Base-by-base conservation (phyloP, 1,140 invertebrate species). In the Drosophila novamexicana region DNA sequence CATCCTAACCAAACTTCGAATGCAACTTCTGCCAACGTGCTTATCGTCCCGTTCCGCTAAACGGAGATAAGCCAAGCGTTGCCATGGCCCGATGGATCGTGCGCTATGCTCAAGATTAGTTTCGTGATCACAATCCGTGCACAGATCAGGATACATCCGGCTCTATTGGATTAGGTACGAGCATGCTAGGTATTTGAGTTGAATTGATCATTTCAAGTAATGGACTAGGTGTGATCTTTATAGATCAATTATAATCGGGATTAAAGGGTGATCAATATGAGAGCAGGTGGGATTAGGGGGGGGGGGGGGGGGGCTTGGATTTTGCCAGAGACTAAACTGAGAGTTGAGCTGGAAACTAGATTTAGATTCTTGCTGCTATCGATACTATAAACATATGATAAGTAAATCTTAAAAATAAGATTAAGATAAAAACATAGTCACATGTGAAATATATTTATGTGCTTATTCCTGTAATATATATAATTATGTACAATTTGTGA, bases 1-100 rank as follows among this genome's bases (percentile, higher is more conserved):
- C 52, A 66, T 78, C 79, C 79, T 79, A 79, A 79, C 83, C 79
- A 81, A 78, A 85, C 78, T 77, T 4, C 6, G 36, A 50, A 42
- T 29, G 50, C 36, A 69, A 49, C 56, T 56, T 45, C 53, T 37
- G 22, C 52, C 12, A 49, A 56, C 47, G 34, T 78, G 44, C 72
- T 73, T 77, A 53, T 82, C 79, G 61, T 49, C 10, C 47, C 75
- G 42, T 49, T 10, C 56, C 44, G 52, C 53, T 36, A 52, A 50
- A n/a, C 22, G 34, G 12, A 73, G 69, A 84, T 80, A 84, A 84
- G 62, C 65, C 65, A 36, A 40, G 50, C 53, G 39, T 29, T 34
- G 40, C 40, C 56, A 44, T 68, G 32, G 22, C 52, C 9, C 9
- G 57, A 12, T 47, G 34, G 10, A 57, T 57, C 40, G 50, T 5